Percentiles rank a stretch among this genome's conserved stretches.
Conservation (phyloP, 2,797 vertebrate genomes). For the Myiothlypis chrysogaster region DNA sequence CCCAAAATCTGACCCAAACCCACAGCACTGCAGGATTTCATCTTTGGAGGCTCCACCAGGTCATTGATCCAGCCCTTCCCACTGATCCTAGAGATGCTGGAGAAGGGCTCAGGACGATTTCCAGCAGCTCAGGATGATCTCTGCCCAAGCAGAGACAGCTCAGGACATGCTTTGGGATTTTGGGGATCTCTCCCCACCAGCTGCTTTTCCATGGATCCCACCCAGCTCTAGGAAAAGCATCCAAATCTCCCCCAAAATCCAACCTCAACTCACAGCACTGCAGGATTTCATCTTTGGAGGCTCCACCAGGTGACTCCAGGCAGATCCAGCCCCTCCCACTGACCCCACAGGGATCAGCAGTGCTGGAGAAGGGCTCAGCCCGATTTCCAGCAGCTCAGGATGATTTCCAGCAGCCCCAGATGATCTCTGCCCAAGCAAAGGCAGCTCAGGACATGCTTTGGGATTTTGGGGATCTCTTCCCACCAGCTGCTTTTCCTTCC, state of each 20-base stretch:
- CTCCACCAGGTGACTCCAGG: rapidly evolving
- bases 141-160: background rate
- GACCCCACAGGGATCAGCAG: background rate
- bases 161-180: background rate
- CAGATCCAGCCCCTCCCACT: background rate
- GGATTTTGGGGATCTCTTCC: background rate
- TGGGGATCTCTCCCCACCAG: background rate
- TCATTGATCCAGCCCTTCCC: background rate
- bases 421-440: background rate
- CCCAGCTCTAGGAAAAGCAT: background rate
- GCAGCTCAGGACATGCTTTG: background rate
- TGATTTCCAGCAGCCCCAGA: background rate
- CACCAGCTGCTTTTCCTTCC: constrained; percentile 16
- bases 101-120: background rate
- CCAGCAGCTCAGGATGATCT: background rate
- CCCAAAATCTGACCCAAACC: background rate
- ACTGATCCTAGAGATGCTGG: rapidly evolving
- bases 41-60: too few relatives aligned
- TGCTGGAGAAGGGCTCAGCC: background rate
- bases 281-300: background rate
- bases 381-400: background rate
- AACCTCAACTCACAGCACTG: background rate
- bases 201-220: background rate
- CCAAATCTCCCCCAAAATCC: background rate
- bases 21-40: background rate